Percentiles rank a stretch among this genome's conserved stretches.
These are phyloP conservation scores for Mystacides longicornis DNA, from an alignment of 2,888 invertebrate genomes.

Conservation along the genomic window DNA sequence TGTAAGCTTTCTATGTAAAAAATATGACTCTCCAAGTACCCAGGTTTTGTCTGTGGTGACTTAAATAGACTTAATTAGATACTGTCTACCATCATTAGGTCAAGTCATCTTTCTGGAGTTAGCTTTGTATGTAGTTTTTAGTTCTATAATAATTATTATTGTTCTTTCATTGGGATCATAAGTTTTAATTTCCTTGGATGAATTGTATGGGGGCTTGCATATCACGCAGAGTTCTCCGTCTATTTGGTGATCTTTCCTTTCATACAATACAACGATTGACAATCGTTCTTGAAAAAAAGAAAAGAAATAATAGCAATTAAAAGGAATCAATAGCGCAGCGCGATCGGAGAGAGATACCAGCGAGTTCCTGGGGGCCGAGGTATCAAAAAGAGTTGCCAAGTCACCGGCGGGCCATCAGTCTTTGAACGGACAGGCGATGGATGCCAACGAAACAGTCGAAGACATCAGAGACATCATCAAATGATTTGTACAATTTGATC, in stretches of 20 bases:
- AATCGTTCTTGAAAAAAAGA: conserved; percentile 16
- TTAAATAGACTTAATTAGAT: too few species aligned
- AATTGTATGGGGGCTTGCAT: neutral
- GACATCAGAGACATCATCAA: neutral
- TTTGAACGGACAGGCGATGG: conserved; percentile 40
- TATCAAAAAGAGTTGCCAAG: conserved; percentile 29
- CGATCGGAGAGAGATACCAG: conserved; percentile 12
- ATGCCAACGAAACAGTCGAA: neutral
- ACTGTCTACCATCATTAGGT: too few species aligned
- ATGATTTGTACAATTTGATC: neutral
- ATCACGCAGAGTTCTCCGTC: conserved; percentile 3
- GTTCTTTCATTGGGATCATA: too few species aligned
- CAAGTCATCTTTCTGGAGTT: too few species aligned
- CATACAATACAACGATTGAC: conserved; percentile 6
- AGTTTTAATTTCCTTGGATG: too few species aligned
- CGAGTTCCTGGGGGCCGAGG: conserved; percentile 10
- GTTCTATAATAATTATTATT: too few species aligned
- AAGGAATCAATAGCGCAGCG: conserved; percentile 25
- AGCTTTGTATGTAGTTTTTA: too few species aligned
- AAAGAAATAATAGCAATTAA: conserved; percentile 25
- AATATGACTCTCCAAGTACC: too few species aligned
- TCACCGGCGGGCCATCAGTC: conserved; percentile 44
- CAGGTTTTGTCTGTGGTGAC: too few species aligned
- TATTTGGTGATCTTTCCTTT: conserved; percentile 1
- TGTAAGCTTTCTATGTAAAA: too few species aligned